These are phyloP conservation scores for Hesperophylax magnus DNA, from an alignment of 1,140 invertebrate species.

Conservation along the genomic window DNA sequence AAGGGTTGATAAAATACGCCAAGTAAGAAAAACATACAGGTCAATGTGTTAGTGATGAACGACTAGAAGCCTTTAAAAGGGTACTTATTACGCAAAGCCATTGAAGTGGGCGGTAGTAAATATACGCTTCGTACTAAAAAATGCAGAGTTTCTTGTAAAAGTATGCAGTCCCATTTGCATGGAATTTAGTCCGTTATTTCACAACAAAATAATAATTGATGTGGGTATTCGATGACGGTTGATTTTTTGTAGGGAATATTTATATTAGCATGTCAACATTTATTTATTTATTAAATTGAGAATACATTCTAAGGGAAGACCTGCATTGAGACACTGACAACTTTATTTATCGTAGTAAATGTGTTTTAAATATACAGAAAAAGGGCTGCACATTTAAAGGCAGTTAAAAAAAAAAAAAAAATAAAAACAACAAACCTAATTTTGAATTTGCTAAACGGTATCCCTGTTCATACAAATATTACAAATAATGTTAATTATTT, in stretches of 20 bases:
- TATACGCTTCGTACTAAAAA: background rate
- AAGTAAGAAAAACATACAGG: background rate
- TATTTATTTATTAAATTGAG: no score
- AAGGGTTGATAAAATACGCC: background rate
- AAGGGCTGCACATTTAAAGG: no score
- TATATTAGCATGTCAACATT: background rate
- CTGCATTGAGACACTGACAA: no score
- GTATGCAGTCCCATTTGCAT: background rate
- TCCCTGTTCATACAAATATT: no score
- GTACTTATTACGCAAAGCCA: background rate
- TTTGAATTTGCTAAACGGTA: no score
- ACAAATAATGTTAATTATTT: no score
- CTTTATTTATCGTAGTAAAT: no score
- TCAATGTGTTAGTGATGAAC: background rate
- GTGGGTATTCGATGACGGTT: conserved; percentile 1
- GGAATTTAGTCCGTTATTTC: conserved; percentile 9
- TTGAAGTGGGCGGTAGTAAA: background rate
- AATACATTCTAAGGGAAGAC: no score
- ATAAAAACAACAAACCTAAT: no score
- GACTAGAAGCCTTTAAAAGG: background rate
- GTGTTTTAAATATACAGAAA: no score
- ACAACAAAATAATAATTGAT: background rate
- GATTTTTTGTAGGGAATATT: background rate
- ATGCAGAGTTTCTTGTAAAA: background rate
- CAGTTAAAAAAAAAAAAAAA: no score